Conservation (phyloP, 2,797 vertebrate genomes). For the Argyrosomus regius region DNA sequence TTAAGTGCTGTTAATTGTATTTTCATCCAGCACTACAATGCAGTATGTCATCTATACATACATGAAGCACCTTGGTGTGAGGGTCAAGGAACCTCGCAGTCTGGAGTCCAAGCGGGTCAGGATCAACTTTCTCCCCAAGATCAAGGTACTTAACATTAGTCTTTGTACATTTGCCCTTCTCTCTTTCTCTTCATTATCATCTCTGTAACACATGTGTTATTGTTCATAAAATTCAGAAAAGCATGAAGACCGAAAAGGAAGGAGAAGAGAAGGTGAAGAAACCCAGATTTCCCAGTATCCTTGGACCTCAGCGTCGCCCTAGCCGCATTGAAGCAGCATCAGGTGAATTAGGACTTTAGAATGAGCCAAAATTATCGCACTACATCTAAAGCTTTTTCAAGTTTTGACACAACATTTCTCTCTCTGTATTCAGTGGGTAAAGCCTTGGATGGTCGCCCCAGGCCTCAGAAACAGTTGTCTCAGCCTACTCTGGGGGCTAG, state of each 20-base stretch:
- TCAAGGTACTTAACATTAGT: slow-evolving; percentile 86
- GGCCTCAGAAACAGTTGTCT: slow-evolving; percentile 92
- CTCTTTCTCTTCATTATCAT: not conserved
- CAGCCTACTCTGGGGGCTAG: slow-evolving; percentile 86
- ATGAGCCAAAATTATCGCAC: not conserved
- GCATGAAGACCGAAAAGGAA: slow-evolving; percentile 95
- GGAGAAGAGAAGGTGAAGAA: slow-evolving; percentile 96
- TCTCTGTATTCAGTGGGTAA: slow-evolving; percentile 85
- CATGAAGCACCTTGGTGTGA: slow-evolving; percentile 96
- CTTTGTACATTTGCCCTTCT: not conserved
- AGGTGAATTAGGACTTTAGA: slow-evolving; percentile 82
- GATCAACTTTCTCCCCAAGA: slow-evolving; percentile 93
- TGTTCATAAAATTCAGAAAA: slow-evolving; percentile 86
- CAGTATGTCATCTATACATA: slow-evolving; percentile 94
- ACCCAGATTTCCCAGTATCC: slow-evolving; percentile 92
- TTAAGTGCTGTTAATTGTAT: slow-evolving; percentile 20
- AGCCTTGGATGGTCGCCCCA: slow-evolving; percentile 90
- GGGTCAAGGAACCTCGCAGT: slow-evolving; percentile 93
- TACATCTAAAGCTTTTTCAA: not conserved
- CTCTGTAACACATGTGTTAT: slow-evolving; percentile 6
- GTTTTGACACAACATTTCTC: slow-evolving; percentile 8
- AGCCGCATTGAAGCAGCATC: slow-evolving; percentile 91
- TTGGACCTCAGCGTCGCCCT: slow-evolving; percentile 92
- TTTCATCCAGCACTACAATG: slow-evolving; percentile 88
- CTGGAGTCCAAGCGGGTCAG: slow-evolving; percentile 93